A percentile compares a stretch with the other conserved stretches of the same genome.
Conservation (phyloP, 2,113 vertebrate genomes). For the Colistium nudipinnis region DNA sequence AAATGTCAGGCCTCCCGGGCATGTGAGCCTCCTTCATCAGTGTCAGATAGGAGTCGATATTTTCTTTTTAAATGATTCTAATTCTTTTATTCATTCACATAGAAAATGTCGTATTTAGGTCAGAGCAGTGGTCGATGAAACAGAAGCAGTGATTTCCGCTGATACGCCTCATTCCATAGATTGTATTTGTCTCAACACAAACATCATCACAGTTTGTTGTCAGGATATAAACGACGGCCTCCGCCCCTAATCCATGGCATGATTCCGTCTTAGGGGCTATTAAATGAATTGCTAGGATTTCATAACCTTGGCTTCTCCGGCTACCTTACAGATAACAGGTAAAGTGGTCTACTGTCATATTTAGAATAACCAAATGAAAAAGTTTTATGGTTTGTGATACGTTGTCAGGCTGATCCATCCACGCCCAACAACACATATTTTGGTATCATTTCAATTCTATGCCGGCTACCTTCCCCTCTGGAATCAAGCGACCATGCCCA, state of each 20-base stretch:
- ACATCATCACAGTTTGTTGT: slow-evolving; percentile 24
- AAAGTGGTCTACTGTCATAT: neutral
- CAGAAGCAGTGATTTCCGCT: slow-evolving; percentile 1
- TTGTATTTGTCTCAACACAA: slow-evolving; percentile 14
- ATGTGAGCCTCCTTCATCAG: slow-evolving; percentile 22
- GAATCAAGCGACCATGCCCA: neutral
- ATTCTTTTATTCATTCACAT: slow-evolving; percentile 4
- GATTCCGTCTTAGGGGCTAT: slow-evolving; percentile 19
- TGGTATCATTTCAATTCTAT: neutral
- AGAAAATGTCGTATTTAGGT: neutral
- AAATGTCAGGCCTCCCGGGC: slow-evolving; percentile 48
- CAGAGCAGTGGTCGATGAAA: neutral
- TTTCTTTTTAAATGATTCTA: slow-evolving; percentile 8
- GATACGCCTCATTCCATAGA: slow-evolving; percentile 7
- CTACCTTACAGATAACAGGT: slow-evolving; percentile 9
- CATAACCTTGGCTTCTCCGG: neutral
- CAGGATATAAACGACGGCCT: slow-evolving; percentile 28
- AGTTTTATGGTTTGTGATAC: too few relatives aligned
- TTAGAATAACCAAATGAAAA: too few relatives aligned
- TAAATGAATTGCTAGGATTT: slow-evolving; percentile 2
- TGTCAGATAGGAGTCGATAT: slow-evolving; percentile 28
- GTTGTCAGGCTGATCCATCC: too few relatives aligned
- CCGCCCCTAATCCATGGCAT: slow-evolving; percentile 5
- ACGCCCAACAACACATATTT: too few relatives aligned
- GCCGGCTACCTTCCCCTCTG: neutral